Percentiles rank a stretch among this genome's conserved stretches.
These are phyloP conservation scores for Podarcis raffonei DNA, from an alignment of 2,113 vertebrate genomes.

Conservation along the genomic window DNA sequence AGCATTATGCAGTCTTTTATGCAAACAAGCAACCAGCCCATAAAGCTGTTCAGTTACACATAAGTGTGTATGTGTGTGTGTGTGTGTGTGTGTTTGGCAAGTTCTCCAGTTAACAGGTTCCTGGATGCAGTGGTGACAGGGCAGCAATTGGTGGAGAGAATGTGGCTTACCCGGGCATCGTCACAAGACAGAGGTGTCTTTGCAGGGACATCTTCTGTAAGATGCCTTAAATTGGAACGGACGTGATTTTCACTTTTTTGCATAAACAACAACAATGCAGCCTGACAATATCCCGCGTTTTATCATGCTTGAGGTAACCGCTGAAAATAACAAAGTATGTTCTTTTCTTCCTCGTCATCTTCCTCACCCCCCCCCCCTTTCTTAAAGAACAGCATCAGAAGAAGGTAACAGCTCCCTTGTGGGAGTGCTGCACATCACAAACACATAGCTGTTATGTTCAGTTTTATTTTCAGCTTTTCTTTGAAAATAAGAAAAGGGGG, in stretches of 20 bases:
- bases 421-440: slow-evolving; percentile 25
- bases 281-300: slow-evolving; percentile 33
- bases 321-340: slow-evolving; percentile 29
- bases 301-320: slow-evolving; percentile 29
- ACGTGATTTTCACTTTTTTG: slow-evolving; percentile 4
- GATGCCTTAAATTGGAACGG: slow-evolving; percentile 35
- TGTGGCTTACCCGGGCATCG: slow-evolving; percentile 20
- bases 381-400: slow-evolving; percentile 19
- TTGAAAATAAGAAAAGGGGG: background rate
- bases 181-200: background rate
- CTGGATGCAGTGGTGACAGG: background rate
- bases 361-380: background rate
- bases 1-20: too few relatives aligned
- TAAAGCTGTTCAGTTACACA: background rate
- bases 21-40: background rate
- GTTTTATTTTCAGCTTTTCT: slow-evolving; percentile 50
- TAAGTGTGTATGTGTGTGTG: too few relatives aligned
- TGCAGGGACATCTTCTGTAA: slow-evolving; percentile 34
- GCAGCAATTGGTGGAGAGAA: background rate
- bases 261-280: slow-evolving; percentile 30
- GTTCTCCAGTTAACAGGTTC: background rate
- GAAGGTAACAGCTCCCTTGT: slow-evolving; percentile 23
- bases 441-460: slow-evolving; percentile 38
- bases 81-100: background rate
- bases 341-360: background rate